phyloP scores from a whole-genome alignment of 2,113 vertebrate species.

The Manacus vitellinus region DNA sequence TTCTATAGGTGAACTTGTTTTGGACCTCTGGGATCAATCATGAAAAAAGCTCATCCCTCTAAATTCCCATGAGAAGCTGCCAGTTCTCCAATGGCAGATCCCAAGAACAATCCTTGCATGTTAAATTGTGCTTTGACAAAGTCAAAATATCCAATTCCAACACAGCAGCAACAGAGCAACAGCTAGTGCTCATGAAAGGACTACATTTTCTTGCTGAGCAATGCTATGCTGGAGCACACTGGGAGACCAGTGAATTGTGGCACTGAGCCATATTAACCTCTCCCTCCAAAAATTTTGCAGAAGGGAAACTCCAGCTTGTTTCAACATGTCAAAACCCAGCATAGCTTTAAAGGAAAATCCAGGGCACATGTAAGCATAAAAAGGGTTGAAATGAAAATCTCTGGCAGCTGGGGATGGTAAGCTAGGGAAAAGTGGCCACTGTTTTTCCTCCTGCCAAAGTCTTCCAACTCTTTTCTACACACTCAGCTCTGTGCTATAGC shows the following conservation, averaged over 20 bases:
- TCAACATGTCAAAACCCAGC: neutral
- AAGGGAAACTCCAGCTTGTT: slow-evolving; percentile 9
- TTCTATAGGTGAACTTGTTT: neutral
- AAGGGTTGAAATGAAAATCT: neutral
- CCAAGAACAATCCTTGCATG: neutral
- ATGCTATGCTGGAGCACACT: neutral
- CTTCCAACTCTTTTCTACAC: neutral
- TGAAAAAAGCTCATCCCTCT: neutral
- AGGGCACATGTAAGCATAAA: neutral
- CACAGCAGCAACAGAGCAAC: neutral
- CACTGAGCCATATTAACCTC: slow-evolving; percentile 5
- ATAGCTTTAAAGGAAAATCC: neutral
- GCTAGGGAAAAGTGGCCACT: neutral
- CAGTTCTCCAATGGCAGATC: neutral
- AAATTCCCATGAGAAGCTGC: neutral
- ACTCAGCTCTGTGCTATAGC: neutral
- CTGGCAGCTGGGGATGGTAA: neutral
- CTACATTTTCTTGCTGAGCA: slow-evolving; percentile 38
- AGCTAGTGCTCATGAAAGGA: neutral
- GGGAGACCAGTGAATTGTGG: neutral
- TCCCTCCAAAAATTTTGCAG: neutral
- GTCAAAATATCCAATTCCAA: neutral
- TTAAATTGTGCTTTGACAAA: neutral
- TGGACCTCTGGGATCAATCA: neutral
- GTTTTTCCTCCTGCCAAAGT: neutral